Percentiles rank a stretch among this genome's conserved stretches.
phyloP scores from a whole-genome alignment of 2,797 vertebrate genomes.

The Premnoplex brunnescens region DNA sequence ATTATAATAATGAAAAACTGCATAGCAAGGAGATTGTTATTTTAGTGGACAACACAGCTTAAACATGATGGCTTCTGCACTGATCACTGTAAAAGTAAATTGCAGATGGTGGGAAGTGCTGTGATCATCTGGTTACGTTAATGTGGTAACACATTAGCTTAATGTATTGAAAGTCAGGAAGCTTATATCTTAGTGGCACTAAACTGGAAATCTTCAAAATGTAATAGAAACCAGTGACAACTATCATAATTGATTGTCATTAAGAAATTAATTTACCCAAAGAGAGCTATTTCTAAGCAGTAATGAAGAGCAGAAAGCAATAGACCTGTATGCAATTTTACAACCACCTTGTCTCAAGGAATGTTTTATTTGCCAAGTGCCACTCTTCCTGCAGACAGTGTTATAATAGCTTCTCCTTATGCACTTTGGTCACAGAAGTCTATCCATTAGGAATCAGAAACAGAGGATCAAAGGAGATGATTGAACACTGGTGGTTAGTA shows the following conservation, averaged over 20 bases:
- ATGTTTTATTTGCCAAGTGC: constrained; percentile 7
- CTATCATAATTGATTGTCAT: constrained; percentile 55
- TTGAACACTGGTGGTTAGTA: not conserved
- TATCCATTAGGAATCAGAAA: not conserved
- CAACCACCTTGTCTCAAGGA: not conserved
- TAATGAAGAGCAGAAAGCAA: not conserved
- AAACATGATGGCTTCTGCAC: not conserved
- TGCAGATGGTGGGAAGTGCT: not conserved
- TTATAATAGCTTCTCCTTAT: not conserved
- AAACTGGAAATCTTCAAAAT: constrained; percentile 60
- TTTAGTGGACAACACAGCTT: not conserved
- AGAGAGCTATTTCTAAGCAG: constrained; percentile 14
- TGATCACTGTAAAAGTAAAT: not conserved
- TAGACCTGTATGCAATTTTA: not conserved
- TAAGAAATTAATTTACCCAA: constrained; percentile 66
- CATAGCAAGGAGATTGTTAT: not conserved
- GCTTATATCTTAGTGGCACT: constrained; percentile 1
- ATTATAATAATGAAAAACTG: not conserved
- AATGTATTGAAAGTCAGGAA: constrained; percentile 60
- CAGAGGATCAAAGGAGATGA: not conserved
- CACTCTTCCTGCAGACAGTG: not conserved
- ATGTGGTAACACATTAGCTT: constrained; percentile 36
- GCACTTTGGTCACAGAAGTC: not conserved
- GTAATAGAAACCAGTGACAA: constrained; percentile 50
- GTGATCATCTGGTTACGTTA: constrained; percentile 42